A percentile compares a stretch with the other conserved stretches of the same genome.
phyloP scores from a whole-genome alignment of 2,113 vertebrate species.

The Mesocricetus auratus region DNA sequence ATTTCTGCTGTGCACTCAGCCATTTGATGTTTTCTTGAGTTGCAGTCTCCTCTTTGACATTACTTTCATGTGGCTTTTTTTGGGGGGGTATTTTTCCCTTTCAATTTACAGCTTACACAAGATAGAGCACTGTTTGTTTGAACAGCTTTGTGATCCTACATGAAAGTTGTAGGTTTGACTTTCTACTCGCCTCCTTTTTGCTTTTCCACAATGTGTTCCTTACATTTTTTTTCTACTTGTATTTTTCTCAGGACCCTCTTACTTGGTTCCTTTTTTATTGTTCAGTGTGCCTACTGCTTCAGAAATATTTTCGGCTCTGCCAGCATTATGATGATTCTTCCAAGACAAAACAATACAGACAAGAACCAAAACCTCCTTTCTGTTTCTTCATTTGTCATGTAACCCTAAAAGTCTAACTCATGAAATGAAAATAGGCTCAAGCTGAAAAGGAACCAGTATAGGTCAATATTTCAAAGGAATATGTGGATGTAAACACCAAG shows the following conservation, averaged over 20 bases:
- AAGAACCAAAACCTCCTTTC: neutral
- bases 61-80: neutral
- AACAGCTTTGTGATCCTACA: neutral
- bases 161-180: neutral
- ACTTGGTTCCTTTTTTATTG: neutral
- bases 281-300: neutral
- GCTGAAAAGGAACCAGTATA: neutral
- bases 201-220: neutral
- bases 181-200: neutral
- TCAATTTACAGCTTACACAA: neutral
- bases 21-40: neutral
- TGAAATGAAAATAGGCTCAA: neutral
- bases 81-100: neutral
- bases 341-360: neutral
- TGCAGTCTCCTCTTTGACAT: neutral
- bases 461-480: neutral
- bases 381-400: neutral
- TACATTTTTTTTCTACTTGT: neutral
- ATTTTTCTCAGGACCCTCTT: neutral
- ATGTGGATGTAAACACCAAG: neutral
- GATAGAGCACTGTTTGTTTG: neutral
- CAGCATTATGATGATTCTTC: neutral
- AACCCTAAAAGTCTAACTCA: neutral
- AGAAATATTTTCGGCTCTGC: neutral
- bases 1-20: neutral